Base-by-base conservation (phyloP, 2,888 invertebrate genomes). In the Meteorus colon region DNA sequence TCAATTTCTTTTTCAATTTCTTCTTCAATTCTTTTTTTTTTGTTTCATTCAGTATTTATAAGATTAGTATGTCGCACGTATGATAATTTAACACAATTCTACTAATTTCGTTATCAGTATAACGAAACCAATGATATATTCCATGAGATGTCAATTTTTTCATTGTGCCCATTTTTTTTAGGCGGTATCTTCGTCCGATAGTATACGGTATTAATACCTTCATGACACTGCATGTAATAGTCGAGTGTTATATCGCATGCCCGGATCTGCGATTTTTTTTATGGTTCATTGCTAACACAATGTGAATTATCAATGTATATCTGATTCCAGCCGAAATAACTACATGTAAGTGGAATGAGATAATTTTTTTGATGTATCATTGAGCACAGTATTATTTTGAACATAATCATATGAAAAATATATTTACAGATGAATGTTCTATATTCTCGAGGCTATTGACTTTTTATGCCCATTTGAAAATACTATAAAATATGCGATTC, bases 361-460 rank as follows among this genome's bases (percentile, higher is more conserved):
- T 10, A 5, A 48, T 48, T 4, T 48, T 16, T 48, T 14, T 6
- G n/a, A 55, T 19, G 6, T 55, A n/a, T 55, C 8, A 12, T 41
- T 4, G 12, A 12, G 8, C 41, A 41, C 1, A 41, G 12, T 41
- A 41, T 41, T 41, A 41, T 41, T 41, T 41, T 41, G 41, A 41
- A 41, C 41, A 41, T 41, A 41, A 41, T 41, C 12, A 34, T 41
- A 41, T 41, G 41, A 41, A 2, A 2, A 12, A 12, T 41, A 41
- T 48, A 14, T 48, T n/a, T n/a, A n/a, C n/a, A 48, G 1, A 55
- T 19, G 1, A 55, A 24, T 55, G 55, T 19, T 6, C 19, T 19
- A 55, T n/a, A 55, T 55, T 55, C 55, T 55, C 55, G 55, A 55
- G 55, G 55, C 19, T 55, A 24, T n/a, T 55, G 55, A 55, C 55